Evolutionary conservation across 2,113 vertebrate species (phyloP), one percentile per base, ranked within the genome.

Genomic region (Apistogramma diplotaenia): DNA sequence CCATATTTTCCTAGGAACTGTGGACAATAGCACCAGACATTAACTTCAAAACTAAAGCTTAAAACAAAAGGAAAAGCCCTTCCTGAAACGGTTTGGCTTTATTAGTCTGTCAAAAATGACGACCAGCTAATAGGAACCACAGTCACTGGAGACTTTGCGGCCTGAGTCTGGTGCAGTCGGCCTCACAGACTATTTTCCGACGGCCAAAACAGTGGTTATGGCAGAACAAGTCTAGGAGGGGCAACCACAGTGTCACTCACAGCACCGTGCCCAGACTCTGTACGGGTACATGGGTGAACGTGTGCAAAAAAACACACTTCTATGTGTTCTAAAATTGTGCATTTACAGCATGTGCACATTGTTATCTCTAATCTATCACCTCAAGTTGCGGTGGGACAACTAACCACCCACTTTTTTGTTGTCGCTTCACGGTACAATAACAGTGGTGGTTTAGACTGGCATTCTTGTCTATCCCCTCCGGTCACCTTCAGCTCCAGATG

Each of bases 61-160:
- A 65, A 79, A 82, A 92, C 89, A 93, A 90, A 85, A 83, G 73
- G 75, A 86, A 87, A 89, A 76, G 51, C 60, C 71, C 61, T 86
- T 86, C 81, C 82, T 56, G 82, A 89, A 84, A 87, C n/a, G 74
- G 62, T 70, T 85, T 75, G 74, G 61, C 70, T 86, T 93, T 90
- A 90, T 88, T 92, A 83, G 74, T 87, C 85, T 92, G 89, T 92
- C 88, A 91, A 58, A 91, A 86, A 70, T 92, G 90, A 92, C 76
- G 87, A 81, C 73, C 16, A 5, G 73, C 84, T 91, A 87, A 89
- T 88, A 86, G 15, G 75, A 90, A 90, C 93, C 85, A 35, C 89
- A 87, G 56, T 87, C 84, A 3, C 84, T 78, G 84, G 89, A 79
- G 87, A 89, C 77, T 82, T 77, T 85, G 82, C 8, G 75, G 86